Percentiles rank a stretch among this genome's conserved stretches.
Evolutionary conservation across 1,140 invertebrate genomes (phyloP).

Genomic region (Drosophila triauraria): DNA sequence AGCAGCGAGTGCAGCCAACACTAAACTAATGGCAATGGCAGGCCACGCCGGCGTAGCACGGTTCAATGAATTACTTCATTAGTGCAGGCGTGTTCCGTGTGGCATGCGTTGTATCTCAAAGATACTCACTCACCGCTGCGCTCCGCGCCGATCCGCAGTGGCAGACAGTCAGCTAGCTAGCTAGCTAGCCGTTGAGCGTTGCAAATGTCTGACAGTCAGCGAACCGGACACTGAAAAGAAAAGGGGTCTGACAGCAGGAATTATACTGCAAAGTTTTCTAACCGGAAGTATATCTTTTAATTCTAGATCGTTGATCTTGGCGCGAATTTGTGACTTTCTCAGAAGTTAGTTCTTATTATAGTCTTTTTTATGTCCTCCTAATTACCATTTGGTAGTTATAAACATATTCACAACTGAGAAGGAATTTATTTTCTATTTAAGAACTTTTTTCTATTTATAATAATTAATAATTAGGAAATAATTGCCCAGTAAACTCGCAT

Average conservation of each 20-base stretch:
- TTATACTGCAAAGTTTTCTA: neutral
- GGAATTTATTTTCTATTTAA: no score
- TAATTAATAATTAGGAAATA: no score
- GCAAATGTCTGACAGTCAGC: slow-evolving; percentile 34
- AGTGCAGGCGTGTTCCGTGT: slow-evolving; percentile 76
- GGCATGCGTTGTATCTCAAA: slow-evolving; percentile 73
- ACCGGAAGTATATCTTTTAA: neutral
- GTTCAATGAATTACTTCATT: slow-evolving; percentile 85
- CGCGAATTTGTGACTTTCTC: neutral
- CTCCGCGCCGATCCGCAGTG: slow-evolving; percentile 7
- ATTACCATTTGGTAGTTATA: no score
- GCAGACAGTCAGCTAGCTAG: slow-evolving; percentile 26
- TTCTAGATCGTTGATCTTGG: neutral
- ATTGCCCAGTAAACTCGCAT: no score
- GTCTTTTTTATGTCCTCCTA: neutral
- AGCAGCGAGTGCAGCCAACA: slow-evolving; percentile 47
- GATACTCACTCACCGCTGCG: slow-evolving; percentile 63
- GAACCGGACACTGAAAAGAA: slow-evolving; percentile 13
- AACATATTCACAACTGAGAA: no score
- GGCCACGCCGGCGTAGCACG: slow-evolving; percentile 67
- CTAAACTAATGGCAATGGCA: slow-evolving; percentile 72
- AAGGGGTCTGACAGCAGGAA: neutral
- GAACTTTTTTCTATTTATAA: no score
- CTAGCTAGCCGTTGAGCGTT: slow-evolving; percentile 13
- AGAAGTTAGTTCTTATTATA: neutral